Evolutionary conservation across 2,113 vertebrate genomes (phyloP), one percentile per base, ranked within the genome.

Genomic region (Dasyprocta punctata): DNA sequence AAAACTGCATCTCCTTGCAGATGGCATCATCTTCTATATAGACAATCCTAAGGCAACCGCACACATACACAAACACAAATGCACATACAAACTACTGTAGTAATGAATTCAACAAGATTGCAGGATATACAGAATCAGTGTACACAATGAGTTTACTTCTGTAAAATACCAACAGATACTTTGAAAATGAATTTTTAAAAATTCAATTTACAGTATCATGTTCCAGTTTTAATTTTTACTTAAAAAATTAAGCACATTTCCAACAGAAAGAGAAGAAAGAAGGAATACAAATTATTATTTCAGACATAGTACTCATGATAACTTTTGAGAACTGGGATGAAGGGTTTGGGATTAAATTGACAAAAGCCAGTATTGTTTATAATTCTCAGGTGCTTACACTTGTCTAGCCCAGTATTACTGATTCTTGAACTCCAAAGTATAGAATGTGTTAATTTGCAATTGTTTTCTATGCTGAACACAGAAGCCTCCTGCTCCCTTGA

Each of bases 141-240:
- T 78, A 77, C 4, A 60, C 71, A 92, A 54, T 73, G 9, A 52
- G 20, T 61, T 78, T 4, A n/a, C 16, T 84, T 96, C 41, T 84
- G 44, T 63, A 91, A 80, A 92, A 60, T 17, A 44, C 7, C 58
- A 90, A 54, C 1, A 60, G 41, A 63, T 38, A 54, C 22, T 84
- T 60, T 36, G 33, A 78, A 95, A 87, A 28, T 71, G 17, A 49
- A 77, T n/a, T 30, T 90, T 69, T 85, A 58, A 86, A 90, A 93
- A 52, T 52, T 84, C 7, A 2, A 73, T 38, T 19, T 94, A 20
- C 1, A 61, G 30, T 75, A 92, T 7, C 1, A 65, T 86, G 44
- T 1, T 69, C 14, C 5, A 67, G 17, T 41, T 60, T 88, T 89
- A 52, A 22, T 67, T 22, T 86, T 80, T 41, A 63, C 7, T 71